Base-by-base conservation (phyloP, 1,140 invertebrate species). In the Panagrolaimus sp. region DNA sequence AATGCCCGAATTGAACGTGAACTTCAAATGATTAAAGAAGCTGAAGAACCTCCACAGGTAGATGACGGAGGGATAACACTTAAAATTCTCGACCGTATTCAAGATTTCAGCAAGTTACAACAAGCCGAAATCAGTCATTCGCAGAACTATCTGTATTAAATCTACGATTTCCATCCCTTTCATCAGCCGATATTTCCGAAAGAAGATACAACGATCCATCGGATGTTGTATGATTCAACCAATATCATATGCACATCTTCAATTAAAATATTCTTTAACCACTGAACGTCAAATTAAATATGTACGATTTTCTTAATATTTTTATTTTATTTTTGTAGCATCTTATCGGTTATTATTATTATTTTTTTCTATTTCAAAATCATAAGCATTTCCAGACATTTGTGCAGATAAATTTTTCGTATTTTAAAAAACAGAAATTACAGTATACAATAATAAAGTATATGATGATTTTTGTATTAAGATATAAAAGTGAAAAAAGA, bases 81-180 rank as follows among this genome's bases (percentile, higher is more conserved):
- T 64, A 23, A 69, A 23, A 38, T 16, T 20, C 61, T 11, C 20
- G 27, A 57, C 20, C 14, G 11, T 11, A 57, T 57, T 57, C 27
- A 57, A 25, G 31, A 8, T 44, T 25, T 65, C 42, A 31, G 68
- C 62, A 20, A 51, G 16, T 25, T 23, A 57, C 11, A 9, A 16
- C 67, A 38, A 38, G 38, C 23, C 31, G 31, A 27, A 61, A 70
- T 57, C 23, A 27, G 7, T 72, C 71, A 9, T 16, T 72, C 57
- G 61, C 61, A 42, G 71, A 72, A 45, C 71, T 72, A 23, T 72
- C 71, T 14, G 62, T 68, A 9, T 48, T 51, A n/a, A 44, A 62
- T 16, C 48, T 57, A 46, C 46, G 45, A 20, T 72, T 47, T 27
- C 45, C 44, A 13, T 13, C n/a, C 20, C 20, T 57, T 27, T 11